These are phyloP conservation scores for Drosophila villosipedis DNA, from an alignment of 2,888 invertebrate species.

Conservation along the genomic window DNA sequence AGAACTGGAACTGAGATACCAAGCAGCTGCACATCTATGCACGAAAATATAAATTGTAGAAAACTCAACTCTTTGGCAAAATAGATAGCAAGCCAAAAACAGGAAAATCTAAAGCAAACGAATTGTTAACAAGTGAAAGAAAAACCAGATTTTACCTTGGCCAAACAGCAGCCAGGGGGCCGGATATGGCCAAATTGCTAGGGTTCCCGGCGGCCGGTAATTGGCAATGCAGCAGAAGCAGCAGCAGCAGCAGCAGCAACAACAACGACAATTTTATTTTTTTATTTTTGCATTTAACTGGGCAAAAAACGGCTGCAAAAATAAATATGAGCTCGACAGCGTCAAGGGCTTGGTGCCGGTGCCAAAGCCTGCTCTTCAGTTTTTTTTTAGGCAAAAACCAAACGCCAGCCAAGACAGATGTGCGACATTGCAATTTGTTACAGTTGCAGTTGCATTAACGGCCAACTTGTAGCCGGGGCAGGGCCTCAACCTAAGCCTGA, in stretches of 20 bases:
- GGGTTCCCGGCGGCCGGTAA: slow-evolving; percentile 82
- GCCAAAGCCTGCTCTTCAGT: slow-evolving; percentile 27
- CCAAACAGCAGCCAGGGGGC: slow-evolving; percentile 77
- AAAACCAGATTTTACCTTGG: slow-evolving; percentile 72
- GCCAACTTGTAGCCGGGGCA: slow-evolving; percentile 40
- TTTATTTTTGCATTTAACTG: slow-evolving; percentile 45
- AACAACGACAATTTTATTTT: slow-evolving; percentile 57
- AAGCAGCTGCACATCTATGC: slow-evolving; percentile 23
- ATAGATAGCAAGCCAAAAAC: slow-evolving; percentile 60
- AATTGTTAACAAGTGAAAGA: slow-evolving; percentile 67
- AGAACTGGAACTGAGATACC: background rate
- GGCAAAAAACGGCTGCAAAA: slow-evolving; percentile 63
- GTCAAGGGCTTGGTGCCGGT: slow-evolving; percentile 54
- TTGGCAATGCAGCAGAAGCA: slow-evolving; percentile 69
- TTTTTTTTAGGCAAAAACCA: slow-evolving; percentile 68
- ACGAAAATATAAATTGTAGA: slow-evolving; percentile 1
- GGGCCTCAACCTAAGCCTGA: slow-evolving; percentile 24
- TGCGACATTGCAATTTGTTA: slow-evolving; percentile 79
- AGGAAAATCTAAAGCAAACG: slow-evolving; percentile 66
- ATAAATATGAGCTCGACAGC: slow-evolving; percentile 70
- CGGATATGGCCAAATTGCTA: slow-evolving; percentile 84
- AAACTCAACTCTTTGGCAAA: slow-evolving; percentile 37
- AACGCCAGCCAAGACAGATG: slow-evolving; percentile 78
- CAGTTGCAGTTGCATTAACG: slow-evolving; percentile 80
- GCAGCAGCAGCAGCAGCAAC: slow-evolving; percentile 15